A percentile compares a stretch with the other conserved stretches of the same genome.
These are phyloP conservation scores for Acanthurus leucopareius DNA, from an alignment of 2,797 vertebrate genomes.

Conservation along the genomic window DNA sequence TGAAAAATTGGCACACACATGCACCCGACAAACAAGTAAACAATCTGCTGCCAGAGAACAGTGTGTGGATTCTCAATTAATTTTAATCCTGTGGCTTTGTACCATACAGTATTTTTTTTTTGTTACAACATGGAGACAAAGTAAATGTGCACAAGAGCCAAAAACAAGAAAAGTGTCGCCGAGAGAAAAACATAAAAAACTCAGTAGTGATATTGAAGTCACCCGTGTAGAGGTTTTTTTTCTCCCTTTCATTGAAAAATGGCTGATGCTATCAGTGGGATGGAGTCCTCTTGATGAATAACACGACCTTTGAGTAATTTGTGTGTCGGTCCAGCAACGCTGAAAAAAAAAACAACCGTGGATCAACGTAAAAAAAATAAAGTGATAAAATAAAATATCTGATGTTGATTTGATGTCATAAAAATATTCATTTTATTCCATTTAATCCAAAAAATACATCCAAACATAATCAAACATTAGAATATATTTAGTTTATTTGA, in stretches of 20 bases:
- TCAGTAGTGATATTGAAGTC: constrained; percentile 44
- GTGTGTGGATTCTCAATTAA: constrained; percentile 79
- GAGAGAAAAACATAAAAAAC: constrained; percentile 36
- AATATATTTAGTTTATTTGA: too few relatives aligned
- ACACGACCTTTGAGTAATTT: constrained; percentile 77
- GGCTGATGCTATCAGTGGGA: constrained; percentile 62
- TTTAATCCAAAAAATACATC: too few relatives aligned
- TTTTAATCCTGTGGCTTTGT: constrained; percentile 76
- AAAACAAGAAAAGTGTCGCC: constrained; percentile 42
- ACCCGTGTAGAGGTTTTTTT: constrained; percentile 26
- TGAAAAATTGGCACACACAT: constrained; percentile 67
- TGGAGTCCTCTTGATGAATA: constrained; percentile 65
- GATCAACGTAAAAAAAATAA: too few relatives aligned
- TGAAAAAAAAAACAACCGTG: too few relatives aligned
- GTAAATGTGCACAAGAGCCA: constrained; percentile 47
- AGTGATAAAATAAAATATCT: too few relatives aligned
- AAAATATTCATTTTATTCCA: too few relatives aligned
- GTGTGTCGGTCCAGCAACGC: constrained; percentile 62
- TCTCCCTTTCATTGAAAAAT: constrained; percentile 33
- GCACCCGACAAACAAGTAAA: constrained; percentile 76
- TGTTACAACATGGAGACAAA: constrained; percentile 55
- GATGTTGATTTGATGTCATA: too few relatives aligned
- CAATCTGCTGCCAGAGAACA: constrained; percentile 80
- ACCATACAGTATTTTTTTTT: constrained; percentile 58
- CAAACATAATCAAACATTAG: too few relatives aligned